Percentiles rank a stretch among this genome's conserved stretches.
These are phyloP conservation scores for Remorina albescens DNA, from an alignment of 2,797 vertebrate species.

Conservation along the genomic window DNA sequence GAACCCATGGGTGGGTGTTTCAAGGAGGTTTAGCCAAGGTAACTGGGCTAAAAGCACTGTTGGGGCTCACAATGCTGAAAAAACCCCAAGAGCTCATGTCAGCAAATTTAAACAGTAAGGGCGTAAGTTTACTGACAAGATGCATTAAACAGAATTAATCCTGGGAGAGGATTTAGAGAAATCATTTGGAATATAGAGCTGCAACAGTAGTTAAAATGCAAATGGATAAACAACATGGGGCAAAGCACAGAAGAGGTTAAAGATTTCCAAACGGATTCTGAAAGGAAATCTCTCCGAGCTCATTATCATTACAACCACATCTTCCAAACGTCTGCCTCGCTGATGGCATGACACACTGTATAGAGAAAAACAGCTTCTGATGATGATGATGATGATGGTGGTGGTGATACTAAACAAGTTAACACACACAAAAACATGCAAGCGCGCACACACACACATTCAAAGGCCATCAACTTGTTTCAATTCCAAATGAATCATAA, in stretches of 20 bases:
- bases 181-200: slow-evolving; percentile 42
- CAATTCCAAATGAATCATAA: slow-evolving; percentile 42
- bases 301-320: slow-evolving; percentile 60
- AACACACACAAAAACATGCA: neutral
- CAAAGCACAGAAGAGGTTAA: slow-evolving; percentile 30
- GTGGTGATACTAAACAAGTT: slow-evolving; percentile 48
- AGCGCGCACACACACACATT: slow-evolving; percentile 16
- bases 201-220: slow-evolving; percentile 52
- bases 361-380: slow-evolving; percentile 45
- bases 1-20: slow-evolving; percentile 51
- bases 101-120: slow-evolving; percentile 46
- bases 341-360: slow-evolving; percentile 49
- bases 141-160: slow-evolving; percentile 34
- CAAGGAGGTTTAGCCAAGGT: slow-evolving; percentile 44
- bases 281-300: slow-evolving; percentile 54
- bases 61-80: slow-evolving; percentile 15
- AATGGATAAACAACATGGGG: slow-evolving; percentile 51
- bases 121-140: slow-evolving; percentile 16
- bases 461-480: slow-evolving; percentile 49
- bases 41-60: slow-evolving; percentile 47
- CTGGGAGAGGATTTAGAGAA: slow-evolving; percentile 36
- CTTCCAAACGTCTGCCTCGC: slow-evolving; percentile 47
- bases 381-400: slow-evolving; percentile 50
- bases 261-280: slow-evolving; percentile 61
- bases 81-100: slow-evolving; percentile 17